A percentile compares a stretch with the other conserved stretches of the same genome.
phyloP scores from a whole-genome alignment of 2,113 vertebrate species.

The Crocuta crocuta region DNA sequence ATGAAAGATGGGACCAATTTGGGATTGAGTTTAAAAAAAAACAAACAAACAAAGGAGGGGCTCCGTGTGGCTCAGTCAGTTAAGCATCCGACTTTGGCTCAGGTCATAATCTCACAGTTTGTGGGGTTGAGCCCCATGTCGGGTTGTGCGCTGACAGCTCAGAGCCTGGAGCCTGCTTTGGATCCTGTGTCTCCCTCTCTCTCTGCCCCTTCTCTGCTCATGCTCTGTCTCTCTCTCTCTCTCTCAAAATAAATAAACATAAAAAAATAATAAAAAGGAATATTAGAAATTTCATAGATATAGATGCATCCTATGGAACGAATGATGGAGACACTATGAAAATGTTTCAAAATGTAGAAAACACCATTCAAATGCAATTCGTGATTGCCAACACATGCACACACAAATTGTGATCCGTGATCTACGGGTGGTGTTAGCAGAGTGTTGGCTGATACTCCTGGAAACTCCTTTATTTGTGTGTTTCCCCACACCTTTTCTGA shows the following conservation, averaged over 20 bases:
- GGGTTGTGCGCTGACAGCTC: no score
- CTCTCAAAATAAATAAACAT: no score
- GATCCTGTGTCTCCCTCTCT: no score
- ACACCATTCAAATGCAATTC: neutral
- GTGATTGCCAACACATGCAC: neutral
- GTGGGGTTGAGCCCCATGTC: accelerated
- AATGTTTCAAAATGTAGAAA: neutral
- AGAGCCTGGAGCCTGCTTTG: no score
- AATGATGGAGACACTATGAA: neutral
- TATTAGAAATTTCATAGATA: neutral
- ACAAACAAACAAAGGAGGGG: neutral
- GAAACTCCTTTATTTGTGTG: neutral
- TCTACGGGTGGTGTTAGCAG: neutral
- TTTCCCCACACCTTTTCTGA: neutral
- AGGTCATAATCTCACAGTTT: no score
- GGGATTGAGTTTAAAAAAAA: neutral
- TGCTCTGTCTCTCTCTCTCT: no score
- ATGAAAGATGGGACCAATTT: neutral
- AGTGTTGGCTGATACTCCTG: neutral
- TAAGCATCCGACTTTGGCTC: no score
- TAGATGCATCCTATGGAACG: neutral
- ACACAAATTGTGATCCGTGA: neutral
- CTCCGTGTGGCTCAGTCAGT: no score
- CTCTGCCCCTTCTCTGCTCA: no score
- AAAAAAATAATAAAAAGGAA: neutral